Evolutionary conservation across 2,888 invertebrate species (phyloP).

Genomic region (Ophraella communa): DNA sequence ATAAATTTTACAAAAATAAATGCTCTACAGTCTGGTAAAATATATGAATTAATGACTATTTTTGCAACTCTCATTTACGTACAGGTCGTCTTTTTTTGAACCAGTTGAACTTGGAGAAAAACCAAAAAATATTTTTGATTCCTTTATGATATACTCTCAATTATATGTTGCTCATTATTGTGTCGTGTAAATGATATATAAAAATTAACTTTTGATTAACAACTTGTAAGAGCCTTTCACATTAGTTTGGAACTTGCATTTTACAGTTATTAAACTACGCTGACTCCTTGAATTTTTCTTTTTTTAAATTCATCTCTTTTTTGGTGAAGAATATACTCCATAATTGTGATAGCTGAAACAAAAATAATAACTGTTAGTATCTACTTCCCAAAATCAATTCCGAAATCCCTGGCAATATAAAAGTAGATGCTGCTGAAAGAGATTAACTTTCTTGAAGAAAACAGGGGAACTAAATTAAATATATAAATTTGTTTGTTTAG

Average conservation of each 20-base stretch:
- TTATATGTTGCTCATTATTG: too few relatives aligned
- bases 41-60: conserved; percentile 16
- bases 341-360: neutral
- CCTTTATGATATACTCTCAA: too few relatives aligned
- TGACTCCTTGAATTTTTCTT: neutral
- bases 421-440: too few relatives aligned
- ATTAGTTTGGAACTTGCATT: neutral
- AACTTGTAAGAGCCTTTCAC: neutral
- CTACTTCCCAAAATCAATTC: too few relatives aligned
- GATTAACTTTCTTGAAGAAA: too few relatives aligned
- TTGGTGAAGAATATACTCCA: neutral
- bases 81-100: neutral
- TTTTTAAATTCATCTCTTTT: neutral
- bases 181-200: too few relatives aligned
- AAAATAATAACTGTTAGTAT: neutral
- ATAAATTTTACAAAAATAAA: conserved; percentile 39
- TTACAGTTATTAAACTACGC: neutral
- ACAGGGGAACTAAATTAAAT: too few relatives aligned
- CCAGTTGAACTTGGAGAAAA: neutral
- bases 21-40: conserved; percentile 30
- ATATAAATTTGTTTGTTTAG: too few relatives aligned
- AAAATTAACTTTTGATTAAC: neutral
- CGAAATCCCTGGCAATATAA: too few relatives aligned
- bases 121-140: too few relatives aligned
- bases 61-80: conserved; percentile 15